Evolutionary conservation across 2,888 invertebrate species (phyloP), one percentile per base, ranked within the genome.

Genomic region (Cataglyphis rosenhaueri): DNA sequence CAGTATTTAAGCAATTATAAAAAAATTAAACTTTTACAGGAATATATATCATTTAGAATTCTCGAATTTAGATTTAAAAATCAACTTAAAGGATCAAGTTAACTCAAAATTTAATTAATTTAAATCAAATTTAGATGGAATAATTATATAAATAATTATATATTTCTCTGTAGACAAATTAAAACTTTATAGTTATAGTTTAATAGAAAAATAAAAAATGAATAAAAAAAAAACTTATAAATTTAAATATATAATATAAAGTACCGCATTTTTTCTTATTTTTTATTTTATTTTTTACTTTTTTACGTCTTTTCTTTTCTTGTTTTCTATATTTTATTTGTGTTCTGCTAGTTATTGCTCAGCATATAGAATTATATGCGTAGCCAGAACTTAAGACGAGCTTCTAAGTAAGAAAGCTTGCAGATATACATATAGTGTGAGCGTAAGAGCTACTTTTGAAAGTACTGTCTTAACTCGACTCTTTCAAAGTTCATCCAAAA

Each of bases 341-440:
- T 12, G 35, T 52, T 25, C 8, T 38, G 21, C 4, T 10, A 48
- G 15, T 64, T 1, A 9, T 74, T 74, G 35, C 18, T 21, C 4
- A 25, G 25, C 25, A 18, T 12, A 75, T 35, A 62, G 6, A 18
- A 35, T 25, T 38, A 10, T 35, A 64, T 65, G 76, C 32, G 10
- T 57, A 76, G 55, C 29, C 55, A n/a, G 55, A 76, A 76, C 29
- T 76, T 76, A 76, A 66, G 29, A 76, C 25, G 76, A 68, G 68
- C 25, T 76, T 76, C 15, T 57, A 29, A 57, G 38, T 68, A 76
- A 76, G 68, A 76, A 32, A 55, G 55, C n/a, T 76, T 55, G 38
- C 41, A 15, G 55, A 41, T 18, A 18, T 52, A 52, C 12, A 18
- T 52, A 52, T n/a, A 55, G n/a, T 21, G 38, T 29, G 15, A 66